Evolutionary conservation across 1,140 invertebrate species (phyloP), one percentile per base, ranked within the genome.

Genomic region (Drosophila nannoptera): DNA sequence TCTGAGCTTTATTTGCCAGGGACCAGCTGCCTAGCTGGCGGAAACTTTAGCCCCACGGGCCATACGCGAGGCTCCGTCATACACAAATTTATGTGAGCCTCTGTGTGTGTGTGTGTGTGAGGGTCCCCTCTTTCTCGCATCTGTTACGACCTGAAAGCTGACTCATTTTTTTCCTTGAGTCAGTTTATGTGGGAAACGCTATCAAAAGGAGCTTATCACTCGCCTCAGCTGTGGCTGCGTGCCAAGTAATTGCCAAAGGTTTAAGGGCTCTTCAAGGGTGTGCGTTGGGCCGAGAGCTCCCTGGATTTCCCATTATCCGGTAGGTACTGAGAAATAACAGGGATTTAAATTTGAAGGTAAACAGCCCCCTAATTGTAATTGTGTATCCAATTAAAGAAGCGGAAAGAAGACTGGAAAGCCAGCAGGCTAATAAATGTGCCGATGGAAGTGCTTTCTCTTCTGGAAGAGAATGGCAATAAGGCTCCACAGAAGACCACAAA

Each of bases 1-100:
- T 87, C 83, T 84, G 81, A 84, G 81, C 77, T 84, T 84, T 84
- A 84, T 84, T 84, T 84, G 65, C 78, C 22, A 1, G 22, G 22
- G 22, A 22, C 22, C 67, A 69, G 70, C 50, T 16, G 55, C 62
- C 69, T 59, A 62, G 42, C 43, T 36, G 78, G 66, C 73, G 68
- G 54, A 74, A 77, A 71, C 67, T 43, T 29, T 49, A 14, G 7
- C 45, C 50, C 40, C 56, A 33, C 43, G 14, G 56, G 48, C 31
- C 35, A 33, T 31, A 31, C 38, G 9, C 31, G 52, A 12, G 12
- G 46, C 60, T 16, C 11, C 32, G 40, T 32, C 55, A 46, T 16
- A 58, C 6, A 56, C 7, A 31, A 5, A 49, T 43, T 36, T 16
- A 52, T 38, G n/a, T 22, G 11, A 14, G n/a, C 2, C 40, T 6